phyloP scores from a whole-genome alignment of 2,113 vertebrate species.

The Thryonomys swinderianus region DNA sequence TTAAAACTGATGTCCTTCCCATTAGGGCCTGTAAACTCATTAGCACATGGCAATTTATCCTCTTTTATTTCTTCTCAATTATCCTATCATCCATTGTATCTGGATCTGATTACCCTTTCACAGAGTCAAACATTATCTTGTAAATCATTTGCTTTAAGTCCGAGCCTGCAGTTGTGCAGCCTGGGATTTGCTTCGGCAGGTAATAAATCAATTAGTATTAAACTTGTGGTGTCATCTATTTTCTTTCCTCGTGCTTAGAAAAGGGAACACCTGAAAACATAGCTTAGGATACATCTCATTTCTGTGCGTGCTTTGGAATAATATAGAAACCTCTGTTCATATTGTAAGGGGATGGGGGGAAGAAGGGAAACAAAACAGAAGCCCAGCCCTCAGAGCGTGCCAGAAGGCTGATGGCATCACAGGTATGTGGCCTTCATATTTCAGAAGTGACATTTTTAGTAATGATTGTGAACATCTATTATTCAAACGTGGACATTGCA shows the following conservation, averaged over 20 bases:
- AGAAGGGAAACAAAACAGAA: constrained; percentile 10
- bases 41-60: constrained; percentile 92
- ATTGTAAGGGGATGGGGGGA: not conserved
- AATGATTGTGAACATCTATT: constrained; percentile 60
- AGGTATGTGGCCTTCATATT: constrained; percentile 29
- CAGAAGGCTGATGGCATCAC: not conserved
- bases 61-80: constrained; percentile 94
- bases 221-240: constrained; percentile 90
- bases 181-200: constrained; percentile 89
- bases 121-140: constrained; percentile 93
- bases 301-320: constrained; percentile 57
- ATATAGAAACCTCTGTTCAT: not conserved
- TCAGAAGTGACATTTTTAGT: constrained; percentile 67
- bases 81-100: constrained; percentile 93
- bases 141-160: constrained; percentile 93
- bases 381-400: not conserved
- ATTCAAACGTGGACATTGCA: constrained; percentile 54
- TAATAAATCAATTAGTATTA: constrained; percentile 93
- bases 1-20: constrained; percentile 92
- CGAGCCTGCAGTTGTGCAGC: constrained; percentile 85
- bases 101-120: constrained; percentile 93
- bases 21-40: constrained; percentile 92
- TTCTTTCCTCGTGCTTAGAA: constrained; percentile 82
- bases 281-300: constrained; percentile 71
- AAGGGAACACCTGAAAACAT: constrained; percentile 83